Percentiles rank a stretch among this genome's conserved stretches.
Conservation (phyloP, 2,797 vertebrate genomes). For the Huso huso region DNA sequence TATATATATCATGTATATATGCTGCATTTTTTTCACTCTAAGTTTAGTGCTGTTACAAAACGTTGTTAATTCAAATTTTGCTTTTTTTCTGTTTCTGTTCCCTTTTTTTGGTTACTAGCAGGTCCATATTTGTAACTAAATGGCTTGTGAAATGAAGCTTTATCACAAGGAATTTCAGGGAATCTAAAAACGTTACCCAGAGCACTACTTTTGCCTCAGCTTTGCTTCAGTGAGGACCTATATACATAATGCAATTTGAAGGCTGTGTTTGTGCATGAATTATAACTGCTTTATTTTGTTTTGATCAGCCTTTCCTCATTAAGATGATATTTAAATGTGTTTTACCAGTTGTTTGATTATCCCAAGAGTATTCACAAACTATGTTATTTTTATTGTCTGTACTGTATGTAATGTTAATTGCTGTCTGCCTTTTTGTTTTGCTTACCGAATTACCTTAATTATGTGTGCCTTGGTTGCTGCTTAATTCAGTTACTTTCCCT, state of each 20-base stretch:
- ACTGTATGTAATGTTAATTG: constrained; percentile 38
- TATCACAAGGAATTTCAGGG: constrained; percentile 7
- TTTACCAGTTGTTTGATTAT: constrained; percentile 18
- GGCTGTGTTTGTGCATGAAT: constrained; percentile 36
- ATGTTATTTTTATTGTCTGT: constrained; percentile 9
- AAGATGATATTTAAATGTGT: constrained; percentile 15
- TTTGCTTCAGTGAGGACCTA: constrained; percentile 24
- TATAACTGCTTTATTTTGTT: constrained; percentile 24
- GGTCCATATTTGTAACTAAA: constrained; percentile 37
- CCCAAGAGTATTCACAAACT: background rate
- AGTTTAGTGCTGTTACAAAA: constrained; percentile 30
- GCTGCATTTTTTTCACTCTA: constrained; percentile 45
- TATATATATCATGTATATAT: constrained; percentile 34
- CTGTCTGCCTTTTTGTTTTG: constrained; percentile 26
- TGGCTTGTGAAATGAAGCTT: constrained; percentile 28
- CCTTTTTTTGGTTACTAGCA: constrained; percentile 13
- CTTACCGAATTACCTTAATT: constrained; percentile 22
- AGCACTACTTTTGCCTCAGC: constrained; percentile 4
- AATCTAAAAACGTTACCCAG: background rate
- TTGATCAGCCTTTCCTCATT: background rate
- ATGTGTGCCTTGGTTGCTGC: constrained; percentile 32
- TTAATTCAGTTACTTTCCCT: constrained; percentile 23
- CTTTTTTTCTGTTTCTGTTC: constrained; percentile 16
- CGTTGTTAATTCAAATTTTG: constrained; percentile 32
- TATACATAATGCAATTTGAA: constrained; percentile 19